A percentile compares a stretch with the other conserved stretches of the same genome.
Conservation (phyloP, 2,113 vertebrate genomes). For the Seriola quinqueradiata region DNA sequence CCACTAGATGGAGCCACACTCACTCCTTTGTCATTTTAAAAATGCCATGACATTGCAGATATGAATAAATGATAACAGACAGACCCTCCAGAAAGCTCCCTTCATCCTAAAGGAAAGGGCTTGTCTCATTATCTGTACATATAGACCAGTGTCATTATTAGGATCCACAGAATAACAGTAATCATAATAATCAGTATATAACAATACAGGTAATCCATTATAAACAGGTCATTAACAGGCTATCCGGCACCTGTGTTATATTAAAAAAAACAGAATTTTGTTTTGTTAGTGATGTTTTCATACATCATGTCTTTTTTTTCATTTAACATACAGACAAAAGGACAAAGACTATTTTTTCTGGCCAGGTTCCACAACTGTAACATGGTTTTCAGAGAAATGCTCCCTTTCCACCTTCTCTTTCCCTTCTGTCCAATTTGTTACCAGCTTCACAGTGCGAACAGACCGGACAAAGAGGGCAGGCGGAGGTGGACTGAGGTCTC, state of each 20-base stretch:
- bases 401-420: conserved; percentile 17
- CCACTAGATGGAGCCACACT: conserved; percentile 78
- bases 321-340: conserved; percentile 77
- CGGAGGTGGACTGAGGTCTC: conserved; percentile 30
- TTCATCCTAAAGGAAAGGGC: conserved; percentile 65
- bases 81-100: conserved; percentile 74
- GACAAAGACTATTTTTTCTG: conserved; percentile 58
- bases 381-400: conserved; percentile 51
- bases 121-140: conserved; percentile 75
- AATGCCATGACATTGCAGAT: conserved; percentile 42
- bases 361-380: conserved; percentile 59
- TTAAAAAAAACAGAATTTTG: conserved; percentile 48
- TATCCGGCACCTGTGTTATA: conserved; percentile 80
- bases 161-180: conserved; percentile 74
- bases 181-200: conserved; percentile 70
- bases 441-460: conserved; percentile 6
- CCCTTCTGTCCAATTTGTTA: conserved; percentile 17
- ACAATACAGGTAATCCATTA: conserved; percentile 73
- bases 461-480: conserved; percentile 34
- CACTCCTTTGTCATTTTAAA: conserved; percentile 11
- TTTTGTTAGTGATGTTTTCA: conserved; percentile 64
- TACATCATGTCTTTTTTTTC: conserved; percentile 68
- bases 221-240: conserved; percentile 81
- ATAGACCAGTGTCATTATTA: conserved; percentile 71
- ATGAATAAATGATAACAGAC: conserved; percentile 65